phyloP scores from a whole-genome alignment of 2,797 vertebrate species.

The Xyrichtys novacula region DNA sequence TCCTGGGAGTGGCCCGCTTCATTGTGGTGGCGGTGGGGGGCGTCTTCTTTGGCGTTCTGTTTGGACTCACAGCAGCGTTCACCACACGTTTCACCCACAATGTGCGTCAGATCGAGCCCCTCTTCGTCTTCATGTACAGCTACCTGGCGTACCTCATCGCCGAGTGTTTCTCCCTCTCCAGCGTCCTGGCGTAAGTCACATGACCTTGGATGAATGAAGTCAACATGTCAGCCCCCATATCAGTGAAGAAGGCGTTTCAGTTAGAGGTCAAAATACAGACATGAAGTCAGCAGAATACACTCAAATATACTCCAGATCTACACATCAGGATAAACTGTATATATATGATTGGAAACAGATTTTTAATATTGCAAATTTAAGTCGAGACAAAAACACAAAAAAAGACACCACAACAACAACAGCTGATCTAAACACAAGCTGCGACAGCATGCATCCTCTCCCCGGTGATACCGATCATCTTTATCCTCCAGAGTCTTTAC shows the following conservation, averaged over 20 bases:
- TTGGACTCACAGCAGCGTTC: slow-evolving; percentile 93
- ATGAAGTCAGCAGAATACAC: too few relatives aligned
- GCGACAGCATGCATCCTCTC: neutral
- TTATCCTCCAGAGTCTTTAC: neutral
- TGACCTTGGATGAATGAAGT: too few relatives aligned
- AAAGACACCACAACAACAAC: too few relatives aligned
- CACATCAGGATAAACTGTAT: too few relatives aligned
- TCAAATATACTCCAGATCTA: too few relatives aligned
- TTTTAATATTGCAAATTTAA: too few relatives aligned
- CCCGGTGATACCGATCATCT: neutral
- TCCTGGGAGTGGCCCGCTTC: slow-evolving; percentile 90
- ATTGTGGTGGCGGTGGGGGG: slow-evolving; percentile 92
- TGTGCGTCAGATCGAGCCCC: slow-evolving; percentile 93
- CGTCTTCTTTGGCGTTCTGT: slow-evolving; percentile 90
- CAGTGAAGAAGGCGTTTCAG: too few relatives aligned
- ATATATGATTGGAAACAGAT: too few relatives aligned
- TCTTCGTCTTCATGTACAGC: slow-evolving; percentile 96
- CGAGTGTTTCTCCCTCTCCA: slow-evolving; percentile 93
- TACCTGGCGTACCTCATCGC: slow-evolving; percentile 94
- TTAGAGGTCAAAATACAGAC: too few relatives aligned
- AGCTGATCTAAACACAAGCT: neutral
- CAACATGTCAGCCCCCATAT: too few relatives aligned
- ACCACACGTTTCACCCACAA: slow-evolving; percentile 95
- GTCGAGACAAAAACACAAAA: too few relatives aligned
- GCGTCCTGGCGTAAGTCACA: slow-evolving; percentile 96